A percentile compares a stretch with the other conserved stretches of the same genome.
Evolutionary conservation across 2,113 vertebrate genomes (phyloP).

Genomic region (Podarcis raffonei): DNA sequence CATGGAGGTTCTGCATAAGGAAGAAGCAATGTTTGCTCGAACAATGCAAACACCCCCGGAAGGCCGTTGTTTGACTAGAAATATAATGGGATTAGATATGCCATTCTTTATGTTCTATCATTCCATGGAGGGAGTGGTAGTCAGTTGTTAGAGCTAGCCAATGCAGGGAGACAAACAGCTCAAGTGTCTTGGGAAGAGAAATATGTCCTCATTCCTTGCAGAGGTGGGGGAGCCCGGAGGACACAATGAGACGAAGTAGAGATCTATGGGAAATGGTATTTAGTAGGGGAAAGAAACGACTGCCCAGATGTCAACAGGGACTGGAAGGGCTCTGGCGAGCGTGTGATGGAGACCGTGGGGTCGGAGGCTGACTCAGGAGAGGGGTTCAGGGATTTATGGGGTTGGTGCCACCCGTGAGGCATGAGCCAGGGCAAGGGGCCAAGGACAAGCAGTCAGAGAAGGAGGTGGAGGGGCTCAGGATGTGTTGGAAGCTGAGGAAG

Average conservation of each 20-base stretch:
- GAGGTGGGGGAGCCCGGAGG: not conserved
- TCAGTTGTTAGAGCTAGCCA: not conserved
- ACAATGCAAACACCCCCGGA: not conserved
- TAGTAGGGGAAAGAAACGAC: not conserved
- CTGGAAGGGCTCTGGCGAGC: no score
- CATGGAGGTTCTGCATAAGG: not conserved
- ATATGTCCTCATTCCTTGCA: not conserved
- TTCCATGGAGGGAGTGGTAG: not conserved
- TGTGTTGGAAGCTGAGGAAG: no score
- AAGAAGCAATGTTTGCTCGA: slow-evolving; percentile 1
- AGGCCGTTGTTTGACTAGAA: not conserved
- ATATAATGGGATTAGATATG: slow-evolving; percentile 12
- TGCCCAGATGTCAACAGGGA: not conserved
- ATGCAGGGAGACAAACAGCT: not conserved
- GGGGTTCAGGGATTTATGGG: no score
- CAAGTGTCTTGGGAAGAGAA: not conserved
- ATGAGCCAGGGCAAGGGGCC: no score
- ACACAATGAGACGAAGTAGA: not conserved
- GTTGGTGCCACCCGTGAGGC: no score
- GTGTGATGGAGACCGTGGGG: no score
- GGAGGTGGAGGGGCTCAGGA: no score
- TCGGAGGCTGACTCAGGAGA: no score
- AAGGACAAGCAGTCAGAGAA: no score
- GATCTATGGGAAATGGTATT: not conserved
- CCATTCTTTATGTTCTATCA: not conserved